Evolutionary conservation across 2,797 vertebrate species (phyloP).

Genomic region (Orestias chungarensis): DNA sequence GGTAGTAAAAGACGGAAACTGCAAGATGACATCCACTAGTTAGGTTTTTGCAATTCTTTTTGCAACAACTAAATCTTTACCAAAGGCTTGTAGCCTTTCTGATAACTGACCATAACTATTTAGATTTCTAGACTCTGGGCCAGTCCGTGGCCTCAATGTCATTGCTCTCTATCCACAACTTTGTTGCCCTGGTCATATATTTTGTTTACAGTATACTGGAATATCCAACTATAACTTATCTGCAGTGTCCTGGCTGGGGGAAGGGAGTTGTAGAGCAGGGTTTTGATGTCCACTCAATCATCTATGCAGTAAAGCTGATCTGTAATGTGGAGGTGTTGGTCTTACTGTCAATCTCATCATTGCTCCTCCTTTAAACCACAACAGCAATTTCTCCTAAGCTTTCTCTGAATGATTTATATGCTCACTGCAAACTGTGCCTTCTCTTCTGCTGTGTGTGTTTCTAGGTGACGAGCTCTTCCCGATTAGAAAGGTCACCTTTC

Average conservation of each 20-base stretch:
- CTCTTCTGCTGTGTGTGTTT: background rate
- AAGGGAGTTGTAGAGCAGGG: too few relatives aligned
- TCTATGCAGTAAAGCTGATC: background rate
- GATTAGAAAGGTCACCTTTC: background rate
- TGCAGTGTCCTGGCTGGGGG: too few relatives aligned
- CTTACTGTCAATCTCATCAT: background rate
- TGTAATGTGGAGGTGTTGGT: background rate
- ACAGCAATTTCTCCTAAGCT: background rate
- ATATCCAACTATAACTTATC: too few relatives aligned
- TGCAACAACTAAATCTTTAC: conserved; percentile 22
- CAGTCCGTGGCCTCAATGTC: too few relatives aligned
- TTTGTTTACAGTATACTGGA: too few relatives aligned
- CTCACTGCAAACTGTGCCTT: background rate
- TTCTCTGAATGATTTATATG: conserved; percentile 6
- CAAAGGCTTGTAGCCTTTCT: conserved; percentile 15
- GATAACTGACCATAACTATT: conserved; percentile 32
- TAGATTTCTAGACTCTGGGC: too few relatives aligned
- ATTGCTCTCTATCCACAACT: too few relatives aligned
- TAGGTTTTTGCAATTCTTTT: background rate
- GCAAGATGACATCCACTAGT: conserved; percentile 18
- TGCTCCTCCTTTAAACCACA: background rate
- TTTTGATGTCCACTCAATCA: too few relatives aligned
- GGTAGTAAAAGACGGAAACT: conserved; percentile 12
- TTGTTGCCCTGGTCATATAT: too few relatives aligned
- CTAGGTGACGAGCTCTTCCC: too few relatives aligned